Evolutionary conservation across 2,888 invertebrate species (phyloP).

Genomic region (Ypsolopha scabrella): DNA sequence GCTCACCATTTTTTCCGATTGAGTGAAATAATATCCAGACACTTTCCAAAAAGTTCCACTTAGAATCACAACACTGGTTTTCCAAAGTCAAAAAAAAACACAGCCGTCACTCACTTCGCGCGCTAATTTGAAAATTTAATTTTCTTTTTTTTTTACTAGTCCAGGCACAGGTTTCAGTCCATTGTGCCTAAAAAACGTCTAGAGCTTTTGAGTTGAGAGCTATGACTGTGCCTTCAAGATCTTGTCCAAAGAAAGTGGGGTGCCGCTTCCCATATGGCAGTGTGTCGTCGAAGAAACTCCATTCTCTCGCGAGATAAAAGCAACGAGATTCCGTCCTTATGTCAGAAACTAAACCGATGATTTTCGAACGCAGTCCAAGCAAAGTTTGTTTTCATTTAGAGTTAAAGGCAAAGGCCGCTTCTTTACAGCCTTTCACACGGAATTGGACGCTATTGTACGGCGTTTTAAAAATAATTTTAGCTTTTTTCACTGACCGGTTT

Average conservation of each 20-base stretch:
- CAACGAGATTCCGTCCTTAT: neutral
- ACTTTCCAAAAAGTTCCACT: conserved; percentile 14
- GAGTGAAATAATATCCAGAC: conserved; percentile 18
- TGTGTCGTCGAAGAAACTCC: conserved; percentile 7
- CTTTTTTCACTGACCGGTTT: conserved; percentile 1
- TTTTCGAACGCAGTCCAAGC: conserved; percentile 6
- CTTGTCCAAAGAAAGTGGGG: conserved; percentile 38
- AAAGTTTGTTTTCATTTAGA: conserved; percentile 16
- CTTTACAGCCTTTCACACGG: conserved; percentile 5
- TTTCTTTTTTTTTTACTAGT: conserved; percentile 9
- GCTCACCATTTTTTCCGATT: conserved; percentile 22
- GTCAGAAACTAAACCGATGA: neutral
- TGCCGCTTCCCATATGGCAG: conserved; percentile 32
- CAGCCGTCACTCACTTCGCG: conserved; percentile 24
- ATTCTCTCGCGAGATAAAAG: neutral
- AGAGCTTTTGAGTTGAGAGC: conserved; percentile 12
- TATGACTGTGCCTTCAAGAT: conserved; percentile 23
- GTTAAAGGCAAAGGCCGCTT: conserved; percentile 12
- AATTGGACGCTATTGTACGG: conserved; percentile 13
- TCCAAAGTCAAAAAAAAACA: conserved; percentile 15
- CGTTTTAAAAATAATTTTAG: conserved; percentile 5
- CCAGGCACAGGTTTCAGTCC: conserved; percentile 13
- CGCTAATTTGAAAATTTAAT: conserved; percentile 13
- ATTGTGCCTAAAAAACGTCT: conserved; percentile 18
- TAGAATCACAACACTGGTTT: neutral